Conservation (phyloP, 2,888 invertebrate species). For the Pristionchus entomophagus region DNA sequence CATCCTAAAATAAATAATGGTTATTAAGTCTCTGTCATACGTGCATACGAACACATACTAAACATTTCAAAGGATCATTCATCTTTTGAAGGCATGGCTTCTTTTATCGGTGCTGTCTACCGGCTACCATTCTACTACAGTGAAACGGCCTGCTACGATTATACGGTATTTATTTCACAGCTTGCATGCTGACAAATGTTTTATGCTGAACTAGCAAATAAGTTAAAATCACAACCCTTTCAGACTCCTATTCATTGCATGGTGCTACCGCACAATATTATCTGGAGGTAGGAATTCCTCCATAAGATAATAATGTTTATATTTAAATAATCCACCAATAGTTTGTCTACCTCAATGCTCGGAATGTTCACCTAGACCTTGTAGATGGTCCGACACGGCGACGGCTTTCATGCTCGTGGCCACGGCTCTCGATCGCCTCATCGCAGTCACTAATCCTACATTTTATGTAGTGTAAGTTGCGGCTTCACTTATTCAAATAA, state of each 20-base stretch:
- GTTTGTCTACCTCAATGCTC: too few relatives aligned
- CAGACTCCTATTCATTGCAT: conserved; percentile 41
- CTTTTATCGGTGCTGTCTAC: conserved; percentile 35
- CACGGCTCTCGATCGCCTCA: not conserved
- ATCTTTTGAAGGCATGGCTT: conserved; percentile 8
- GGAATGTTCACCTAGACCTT: too few relatives aligned
- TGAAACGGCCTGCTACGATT: conserved; percentile 14
- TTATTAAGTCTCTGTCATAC: not conserved
- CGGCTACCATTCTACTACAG: conserved; percentile 40
- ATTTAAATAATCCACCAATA: too few relatives aligned
- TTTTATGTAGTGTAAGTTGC: conserved; percentile 18
- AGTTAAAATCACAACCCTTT: not conserved
- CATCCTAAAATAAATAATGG: not conserved
- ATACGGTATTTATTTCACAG: not conserved
- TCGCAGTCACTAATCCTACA: not conserved
- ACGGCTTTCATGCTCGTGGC: conserved; percentile 39
- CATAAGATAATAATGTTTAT: not conserved
- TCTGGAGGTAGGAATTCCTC: conserved; percentile 9
- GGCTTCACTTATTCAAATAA: too few relatives aligned
- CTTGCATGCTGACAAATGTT: too few relatives aligned
- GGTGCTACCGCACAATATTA: conserved; percentile 32
- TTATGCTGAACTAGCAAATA: too few relatives aligned
- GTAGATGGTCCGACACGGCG: conserved; percentile 35
- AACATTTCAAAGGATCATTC: too few relatives aligned
- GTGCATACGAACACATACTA: too few relatives aligned